Base-by-base conservation (phyloP, 2,888 invertebrate species). In the Acanthococcus lagerstroemiae region DNA sequence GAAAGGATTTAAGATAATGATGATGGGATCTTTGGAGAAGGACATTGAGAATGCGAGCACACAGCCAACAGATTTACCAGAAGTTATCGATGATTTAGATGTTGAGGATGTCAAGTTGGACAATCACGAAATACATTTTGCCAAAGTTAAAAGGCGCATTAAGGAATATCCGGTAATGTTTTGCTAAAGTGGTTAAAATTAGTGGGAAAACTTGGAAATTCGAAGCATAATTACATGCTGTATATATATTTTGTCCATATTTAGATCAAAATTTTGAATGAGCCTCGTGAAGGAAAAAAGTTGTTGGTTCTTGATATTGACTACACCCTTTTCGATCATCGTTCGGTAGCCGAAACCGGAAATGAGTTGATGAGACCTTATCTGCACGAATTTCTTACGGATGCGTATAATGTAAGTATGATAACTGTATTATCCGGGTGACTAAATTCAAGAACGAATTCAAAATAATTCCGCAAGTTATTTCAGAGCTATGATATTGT, bases 21-120 rank as follows among this genome's bases (percentile, higher is more conserved):
- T 96, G 88, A 94, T 96, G 84, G 96, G 96, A 0, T 95, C 94
- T 0, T 79, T 90, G 2, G 96, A 96, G 74, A 89, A 93, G 72
- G 93, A 90, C 65, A 93, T 94, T 73, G 87, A 86, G 48, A 88
- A 88, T 73, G 91, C 88, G 0, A 85, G 84, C 72, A 84, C 84
- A 58, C 84, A 87, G 65, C 94, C 94, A 0, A 84, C 85, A 55
- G 86, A 90, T 66, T 80, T 89, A 15, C 90, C 90, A 12, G 88
- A 92, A 73, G 88, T 95, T 0, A 81, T 94, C 1, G 93, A 95
- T 74, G 95, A 95, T 75, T 81, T 95, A 70, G 94, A 95, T 74
- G 89, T 93, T 69, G 92, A 93, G 70, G 90, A 90, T 72, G 84
- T 85, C 19, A 81, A 83, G 30, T 79, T 84, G 66, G 84, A 84